These are phyloP conservation scores for Cepphus grylle DNA, from an alignment of 2,113 vertebrate species.

Conservation along the genomic window DNA sequence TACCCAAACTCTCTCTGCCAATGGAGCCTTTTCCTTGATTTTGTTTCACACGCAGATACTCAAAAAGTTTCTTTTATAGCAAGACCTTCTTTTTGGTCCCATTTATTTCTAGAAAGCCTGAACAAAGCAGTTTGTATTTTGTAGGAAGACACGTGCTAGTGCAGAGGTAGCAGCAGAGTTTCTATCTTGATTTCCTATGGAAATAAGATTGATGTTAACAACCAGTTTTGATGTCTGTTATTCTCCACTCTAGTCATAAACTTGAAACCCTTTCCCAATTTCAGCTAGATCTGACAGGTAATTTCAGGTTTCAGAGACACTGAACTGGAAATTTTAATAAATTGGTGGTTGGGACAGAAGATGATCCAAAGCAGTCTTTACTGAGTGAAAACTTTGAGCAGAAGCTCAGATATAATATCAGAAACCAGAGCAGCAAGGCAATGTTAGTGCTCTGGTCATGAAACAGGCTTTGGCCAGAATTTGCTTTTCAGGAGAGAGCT, in stretches of 20 bases:
- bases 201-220: not conserved
- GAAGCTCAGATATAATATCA: not conserved
- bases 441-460: not conserved
- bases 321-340: not conserved
- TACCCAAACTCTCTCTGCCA: not conserved
- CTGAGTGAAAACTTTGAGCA: not conserved
- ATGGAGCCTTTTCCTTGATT: not conserved
- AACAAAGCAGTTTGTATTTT: not conserved
- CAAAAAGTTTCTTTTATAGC: not conserved
- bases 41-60: not conserved
- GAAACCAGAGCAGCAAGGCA: not conserved
- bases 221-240: not conserved
- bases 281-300: not conserved
- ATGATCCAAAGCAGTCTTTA: not conserved
- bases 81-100: not conserved
- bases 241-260: not conserved
- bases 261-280: not conserved
- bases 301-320: not conserved
- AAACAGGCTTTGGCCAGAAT: not conserved
- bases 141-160: not conserved
- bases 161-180: not conserved
- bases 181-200: not conserved
- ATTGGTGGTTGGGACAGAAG: not conserved
- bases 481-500: not conserved
- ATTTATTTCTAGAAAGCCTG: not conserved